These are phyloP conservation scores for Polypterus bichir DNA, from an alignment of 2,113 vertebrate species.

Conservation along the genomic window DNA sequence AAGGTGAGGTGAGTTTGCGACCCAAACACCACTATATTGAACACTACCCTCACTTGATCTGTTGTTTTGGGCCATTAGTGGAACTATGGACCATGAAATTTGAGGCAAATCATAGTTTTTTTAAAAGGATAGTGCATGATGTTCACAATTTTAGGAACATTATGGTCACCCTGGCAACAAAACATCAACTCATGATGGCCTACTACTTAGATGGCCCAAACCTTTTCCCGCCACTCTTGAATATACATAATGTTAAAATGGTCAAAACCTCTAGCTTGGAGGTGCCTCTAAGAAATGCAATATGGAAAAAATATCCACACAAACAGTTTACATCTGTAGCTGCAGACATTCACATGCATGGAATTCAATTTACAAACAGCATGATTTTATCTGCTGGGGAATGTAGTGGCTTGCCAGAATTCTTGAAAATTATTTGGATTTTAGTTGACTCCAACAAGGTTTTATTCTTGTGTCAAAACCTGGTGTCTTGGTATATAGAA, in stretches of 20 bases:
- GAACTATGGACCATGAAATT: slow-evolving; percentile 13
- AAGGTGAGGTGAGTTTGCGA: no score
- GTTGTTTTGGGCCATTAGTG: slow-evolving; percentile 13
- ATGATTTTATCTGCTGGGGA: slow-evolving; percentile 17
- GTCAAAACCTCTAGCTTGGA: neutral
- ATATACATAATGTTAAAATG: slow-evolving; percentile 5
- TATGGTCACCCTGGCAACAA: no score
- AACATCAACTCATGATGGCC: no score
- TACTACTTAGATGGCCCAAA: slow-evolving; percentile 9
- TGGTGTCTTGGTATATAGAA: no score
- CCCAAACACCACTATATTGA: slow-evolving; percentile 13
- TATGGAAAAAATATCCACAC: slow-evolving; percentile 2
- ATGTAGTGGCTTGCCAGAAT: slow-evolving; percentile 20
- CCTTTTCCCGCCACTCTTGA: slow-evolving; percentile 2
- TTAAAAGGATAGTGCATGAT: slow-evolving; percentile 6
- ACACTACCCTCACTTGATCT: slow-evolving; percentile 13
- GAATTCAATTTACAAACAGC: slow-evolving; percentile 7
- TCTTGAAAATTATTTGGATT: neutral
- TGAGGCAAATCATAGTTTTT: slow-evolving; percentile 15
- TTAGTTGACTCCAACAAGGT: no score
- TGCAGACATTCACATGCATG: slow-evolving; percentile 6
- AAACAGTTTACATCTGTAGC: slow-evolving; percentile 1
- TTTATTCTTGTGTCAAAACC: no score
- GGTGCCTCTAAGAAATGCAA: neutral
- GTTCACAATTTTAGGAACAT: no score